Base-by-base conservation (phyloP, 2,113 vertebrate genomes). In the Motacilla alba region DNA sequence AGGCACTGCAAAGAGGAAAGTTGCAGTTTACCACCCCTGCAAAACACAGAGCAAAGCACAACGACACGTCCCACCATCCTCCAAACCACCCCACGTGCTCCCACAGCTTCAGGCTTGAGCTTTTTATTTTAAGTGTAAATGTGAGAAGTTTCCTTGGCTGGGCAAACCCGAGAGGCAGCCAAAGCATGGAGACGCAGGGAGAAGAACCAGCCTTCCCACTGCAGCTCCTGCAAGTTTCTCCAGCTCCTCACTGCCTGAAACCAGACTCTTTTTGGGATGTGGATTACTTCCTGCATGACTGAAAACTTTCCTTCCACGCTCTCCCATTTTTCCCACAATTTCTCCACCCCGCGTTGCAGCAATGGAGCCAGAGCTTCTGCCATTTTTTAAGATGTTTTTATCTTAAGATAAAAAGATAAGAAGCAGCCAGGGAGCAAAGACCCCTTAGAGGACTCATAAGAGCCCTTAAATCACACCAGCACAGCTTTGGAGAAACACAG, bases 181-280 rank as follows among this genome's bases (percentile, higher is more conserved):
- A 0, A 60, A 81, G n/a, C 2, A 1, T 12, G 16, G 68, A 76
- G 76, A 63, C 0, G 0, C 56, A 2, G 2, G 21, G n/a, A 89
- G 49, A 84, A 2, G 5, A 86, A 90, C 37, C 63, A 74, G 33
- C 30, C 63, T 37, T 88, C 87, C 73, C 55, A 10, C 2, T 4
- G 46, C 53, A 68, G 78, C 84, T 91, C 44, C 1, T 70, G 35
- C 35, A 33, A 47, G 74, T 31, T 75, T 20, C 90, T 87, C 88
- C 63, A 66, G 92, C 90, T 88, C 43, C 78, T 55, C 2, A 0
- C 63, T 67, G 83, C 88, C 67, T n/a, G 21, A 79, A 93, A 90
- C 50, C 64, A 85, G 88, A 64, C 3, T 1, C 53, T 15, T 59
- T 43, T 16, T 24, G 43, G n/a, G 76, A 62, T 1, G 2, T 8